Percentiles rank a stretch among this genome's conserved stretches.
phyloP scores from a whole-genome alignment of 2,113 vertebrate genomes.

The Odontophorus gujanensis region DNA sequence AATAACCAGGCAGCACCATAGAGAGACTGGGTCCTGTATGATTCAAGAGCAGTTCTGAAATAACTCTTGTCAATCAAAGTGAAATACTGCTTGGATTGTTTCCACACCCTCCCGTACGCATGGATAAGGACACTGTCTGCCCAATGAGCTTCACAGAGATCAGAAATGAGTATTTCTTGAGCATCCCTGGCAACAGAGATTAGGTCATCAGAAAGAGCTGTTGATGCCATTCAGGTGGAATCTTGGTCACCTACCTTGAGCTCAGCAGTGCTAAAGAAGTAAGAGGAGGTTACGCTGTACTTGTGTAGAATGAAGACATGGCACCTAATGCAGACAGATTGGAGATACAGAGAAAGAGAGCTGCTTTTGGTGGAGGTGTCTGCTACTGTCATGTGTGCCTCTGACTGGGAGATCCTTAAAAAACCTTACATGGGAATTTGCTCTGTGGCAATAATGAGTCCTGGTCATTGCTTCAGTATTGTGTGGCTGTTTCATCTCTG shows the following conservation, averaged over 20 bases:
- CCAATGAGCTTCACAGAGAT: neutral
- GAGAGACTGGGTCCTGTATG: neutral
- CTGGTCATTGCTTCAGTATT: neutral
- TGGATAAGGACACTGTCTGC: fast-evolving
- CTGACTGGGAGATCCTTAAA: neutral
- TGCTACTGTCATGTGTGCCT: neutral
- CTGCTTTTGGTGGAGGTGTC: neutral
- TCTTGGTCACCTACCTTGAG: neutral
- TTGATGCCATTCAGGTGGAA: neutral
- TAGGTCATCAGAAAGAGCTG: neutral
- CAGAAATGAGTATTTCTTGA: neutral
- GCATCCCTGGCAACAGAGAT: neutral
- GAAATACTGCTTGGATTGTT: neutral
- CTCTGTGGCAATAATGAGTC: neutral
- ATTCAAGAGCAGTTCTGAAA: neutral
- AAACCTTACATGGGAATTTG: neutral
- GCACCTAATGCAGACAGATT: neutral
- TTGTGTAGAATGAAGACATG: neutral
- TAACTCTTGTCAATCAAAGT: neutral
- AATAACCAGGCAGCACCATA: neutral
- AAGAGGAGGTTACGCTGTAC: neutral
- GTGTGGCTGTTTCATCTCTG: neutral
- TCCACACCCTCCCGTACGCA: fast-evolving
- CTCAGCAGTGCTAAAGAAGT: neutral
- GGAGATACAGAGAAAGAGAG: fast-evolving